These are phyloP conservation scores for Archips crataeganus DNA, from an alignment of 2,888 invertebrate species.

Conservation along the genomic window DNA sequence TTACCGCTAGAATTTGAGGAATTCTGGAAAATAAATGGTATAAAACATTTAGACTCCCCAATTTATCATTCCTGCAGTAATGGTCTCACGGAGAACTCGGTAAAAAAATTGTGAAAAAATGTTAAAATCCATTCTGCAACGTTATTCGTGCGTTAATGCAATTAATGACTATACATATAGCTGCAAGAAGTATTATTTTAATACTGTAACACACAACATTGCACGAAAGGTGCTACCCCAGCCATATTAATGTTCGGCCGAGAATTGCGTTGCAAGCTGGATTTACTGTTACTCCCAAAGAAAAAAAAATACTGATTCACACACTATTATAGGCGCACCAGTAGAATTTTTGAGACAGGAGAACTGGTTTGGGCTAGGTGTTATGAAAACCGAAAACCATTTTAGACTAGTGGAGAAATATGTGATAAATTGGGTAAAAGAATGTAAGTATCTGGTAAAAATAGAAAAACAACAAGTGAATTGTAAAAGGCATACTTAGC, in stretches of 20 bases:
- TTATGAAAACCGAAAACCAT: conserved; percentile 10
- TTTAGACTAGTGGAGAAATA: conserved; percentile 2
- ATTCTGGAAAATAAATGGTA: background rate
- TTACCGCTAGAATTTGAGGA: no score
- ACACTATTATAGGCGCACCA: background rate
- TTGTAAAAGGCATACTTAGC: conserved; percentile 11
- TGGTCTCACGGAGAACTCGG: conserved; percentile 7
- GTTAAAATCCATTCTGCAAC: conserved; percentile 15
- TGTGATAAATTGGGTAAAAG: conserved; percentile 2
- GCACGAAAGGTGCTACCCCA: conserved; percentile 15
- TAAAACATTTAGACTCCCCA: conserved; percentile 16
- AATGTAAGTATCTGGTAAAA: conserved; percentile 2
- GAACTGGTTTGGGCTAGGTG: conserved; percentile 22
- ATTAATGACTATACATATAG: background rate
- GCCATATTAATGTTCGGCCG: conserved; percentile 23
- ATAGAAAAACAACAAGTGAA: background rate
- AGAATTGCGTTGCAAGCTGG: conserved; percentile 15
- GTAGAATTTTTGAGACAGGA: background rate
- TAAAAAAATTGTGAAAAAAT: conserved; percentile 14
- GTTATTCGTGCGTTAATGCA: background rate
- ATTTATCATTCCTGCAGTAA: conserved; percentile 14
- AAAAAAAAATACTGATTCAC: background rate
- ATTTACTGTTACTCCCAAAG: conserved; percentile 7
- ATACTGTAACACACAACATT: conserved; percentile 9
- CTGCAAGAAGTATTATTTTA: conserved; percentile 11